Base-by-base conservation (phyloP, 2,797 vertebrate species). In the Cyprinodon diabolis region DNA sequence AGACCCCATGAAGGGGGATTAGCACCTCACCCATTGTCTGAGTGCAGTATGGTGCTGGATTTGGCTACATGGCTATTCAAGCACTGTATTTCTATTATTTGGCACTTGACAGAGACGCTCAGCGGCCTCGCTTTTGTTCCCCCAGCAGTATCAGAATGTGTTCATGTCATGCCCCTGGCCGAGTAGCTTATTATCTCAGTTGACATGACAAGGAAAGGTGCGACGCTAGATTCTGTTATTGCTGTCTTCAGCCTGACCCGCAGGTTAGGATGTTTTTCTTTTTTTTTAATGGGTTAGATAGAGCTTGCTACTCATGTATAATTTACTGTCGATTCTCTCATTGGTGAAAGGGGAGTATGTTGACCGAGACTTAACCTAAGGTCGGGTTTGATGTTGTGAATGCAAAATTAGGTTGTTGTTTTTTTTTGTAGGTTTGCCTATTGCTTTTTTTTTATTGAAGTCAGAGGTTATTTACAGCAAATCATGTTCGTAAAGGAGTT, bases 1-100 rank as follows among this genome's bases (percentile, higher is more conserved):
- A 94, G 94, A 89, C 93, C 92, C 93, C 95, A 92, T 95, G 92
- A 95, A 93, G 94, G 84, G 86, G 94, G 95, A 96, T 95, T 95
- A 96, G 93, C 92, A 89, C 83, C 80, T 35, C 77, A 84, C 87
- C 93, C 83, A 94, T 95, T 94, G 94, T 95, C 88, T 84, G 89
- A 80, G 74, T 86, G 83, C 89, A 83, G 89, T 84, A 83, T 83
- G 86, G 74, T 90, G 84, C 87, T 93, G 89, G 92, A 92, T 94
- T 93, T 94, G 90, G 91, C 92, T 93, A 93, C 93, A 91, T 89
- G 89, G 88, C 91, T 92, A 93, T 94, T 94, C 91, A 93, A 60
- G 68, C 68, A 91, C 89, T 92, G 89, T 90, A 91, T 93, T 91
- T 90, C 89, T 84, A 91, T 93, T 93, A 89, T 93, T 69, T 66